Percentiles rank a stretch among this genome's conserved stretches.
Evolutionary conservation across 2,888 invertebrate species (phyloP).

Genomic region (Aleiodes testaceus): DNA sequence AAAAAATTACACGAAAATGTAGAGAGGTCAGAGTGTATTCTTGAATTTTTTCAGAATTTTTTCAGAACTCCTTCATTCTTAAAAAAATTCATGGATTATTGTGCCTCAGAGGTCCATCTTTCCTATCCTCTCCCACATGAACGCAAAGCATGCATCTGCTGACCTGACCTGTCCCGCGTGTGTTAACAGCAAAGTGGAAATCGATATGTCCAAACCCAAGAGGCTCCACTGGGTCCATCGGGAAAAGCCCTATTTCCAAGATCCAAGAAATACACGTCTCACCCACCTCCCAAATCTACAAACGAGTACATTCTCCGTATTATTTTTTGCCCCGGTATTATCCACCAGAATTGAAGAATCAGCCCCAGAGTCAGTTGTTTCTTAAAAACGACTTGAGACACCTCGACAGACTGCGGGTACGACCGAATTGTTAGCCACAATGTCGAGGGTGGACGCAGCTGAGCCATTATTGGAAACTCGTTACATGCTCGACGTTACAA

Average conservation of each 20-base stretch:
- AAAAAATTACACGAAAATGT: neutral
- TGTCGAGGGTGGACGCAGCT: slow-evolving; percentile 63
- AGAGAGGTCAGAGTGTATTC: too few species aligned
- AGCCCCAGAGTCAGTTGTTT: neutral
- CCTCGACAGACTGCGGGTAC: slow-evolving; percentile 14
- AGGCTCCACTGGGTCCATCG: slow-evolving; percentile 29
- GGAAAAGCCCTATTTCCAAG: slow-evolving; percentile 3
- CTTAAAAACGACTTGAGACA: slow-evolving; percentile 32
- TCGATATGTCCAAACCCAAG: slow-evolving; percentile 53
- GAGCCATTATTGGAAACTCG: slow-evolving; percentile 73
- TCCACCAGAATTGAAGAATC: neutral
- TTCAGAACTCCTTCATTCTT: too few species aligned
- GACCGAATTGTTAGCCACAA: slow-evolving; percentile 42
- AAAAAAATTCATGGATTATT: too few species aligned
- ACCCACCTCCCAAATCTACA: neutral
- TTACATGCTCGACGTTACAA: slow-evolving; percentile 69
- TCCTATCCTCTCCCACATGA: neutral
- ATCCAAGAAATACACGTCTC: neutral
- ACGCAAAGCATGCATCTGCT: slow-evolving; percentile 30
- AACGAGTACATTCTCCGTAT: neutral
- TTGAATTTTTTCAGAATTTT: too few species aligned
- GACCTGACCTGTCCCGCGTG: slow-evolving; percentile 42
- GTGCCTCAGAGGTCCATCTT: neutral
- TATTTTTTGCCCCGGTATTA: neutral
- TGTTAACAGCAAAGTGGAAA: slow-evolving; percentile 49